Base-by-base conservation (phyloP, 2,113 vertebrate species). In the Rhagologus leucostigma region DNA sequence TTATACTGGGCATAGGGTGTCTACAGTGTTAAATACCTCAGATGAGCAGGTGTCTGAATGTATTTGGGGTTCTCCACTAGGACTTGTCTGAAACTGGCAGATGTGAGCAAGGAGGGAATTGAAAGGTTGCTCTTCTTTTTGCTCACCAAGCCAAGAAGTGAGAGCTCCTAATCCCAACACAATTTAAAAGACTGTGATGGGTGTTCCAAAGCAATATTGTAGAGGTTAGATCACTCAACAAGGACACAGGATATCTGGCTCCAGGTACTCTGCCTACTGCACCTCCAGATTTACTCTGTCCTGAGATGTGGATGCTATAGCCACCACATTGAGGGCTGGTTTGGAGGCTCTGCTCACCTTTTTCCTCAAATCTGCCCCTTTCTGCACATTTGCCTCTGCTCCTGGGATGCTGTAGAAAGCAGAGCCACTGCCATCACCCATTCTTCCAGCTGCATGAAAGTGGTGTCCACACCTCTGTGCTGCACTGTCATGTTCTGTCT, bases 1-100 rank as follows among this genome's bases (percentile, higher is more conserved):
- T 88, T 63, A 3, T 42, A 35, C 20, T 47, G 3, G 1, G 1
- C 21, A 16, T 82, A 41, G 9, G 26, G 11, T 7, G 0, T 41
- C 64, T 37, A 15, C 6, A 33, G 18, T 22, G 19, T 68, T 86
- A 71, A 76, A 29, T 63, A 13, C 42, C 49, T 80, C 21, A 9
- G 53, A 33, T 3, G 8, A 67, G 27, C 32, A 74, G 37, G 21
- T 56, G 30, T 70, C 74, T 85, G 46, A 46, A 49, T 0, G 1
- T 55, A 3, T 46, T 59, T 68, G 26, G 10, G 10, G 8, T n/a
- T 75, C 62, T 79, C 22, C 41, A 5, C 30, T 42, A 35, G 35
- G 41, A 55, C 27, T 47, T 0, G 0, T 55, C 32, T 90, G 57
- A 46, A 71, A 83, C 79, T 59, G 33, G 50, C 3, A 1, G n/a